Evolutionary conservation across 92 coral and sea anemone genomes (phyloP).

Genomic region (Phenganax stokvisi): DNA sequence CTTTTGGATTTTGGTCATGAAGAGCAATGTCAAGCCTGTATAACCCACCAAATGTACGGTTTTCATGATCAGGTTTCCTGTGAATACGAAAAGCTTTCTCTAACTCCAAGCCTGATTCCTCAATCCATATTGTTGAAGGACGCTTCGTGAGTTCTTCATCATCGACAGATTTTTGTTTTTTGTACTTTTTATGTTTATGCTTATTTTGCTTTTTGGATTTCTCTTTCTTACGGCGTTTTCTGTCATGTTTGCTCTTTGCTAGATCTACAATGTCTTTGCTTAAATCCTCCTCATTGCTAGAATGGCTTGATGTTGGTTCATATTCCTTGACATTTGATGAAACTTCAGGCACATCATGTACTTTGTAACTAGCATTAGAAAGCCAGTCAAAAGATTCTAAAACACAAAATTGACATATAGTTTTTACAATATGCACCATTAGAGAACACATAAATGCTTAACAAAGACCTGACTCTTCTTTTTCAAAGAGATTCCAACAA

Average conservation of each 20-base stretch:
- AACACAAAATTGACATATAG: neutral
- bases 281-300: constrained; percentile 7
- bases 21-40: constrained; percentile 82
- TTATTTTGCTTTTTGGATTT: constrained; percentile 57
- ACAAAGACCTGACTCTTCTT: too few species aligned
- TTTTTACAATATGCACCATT: neutral
- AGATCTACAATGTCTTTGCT: constrained; percentile 17
- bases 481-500: too few species aligned
- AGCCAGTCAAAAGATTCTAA: constrained; percentile 62
- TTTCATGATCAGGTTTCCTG: constrained; percentile 72
- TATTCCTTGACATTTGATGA: neutral
- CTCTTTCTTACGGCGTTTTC: constrained; percentile 36
- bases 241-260: constrained; percentile 40
- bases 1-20: constrained; percentile 58
- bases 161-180: constrained; percentile 17
- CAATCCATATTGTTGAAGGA: constrained; percentile 89
- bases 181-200: constrained; percentile 55
- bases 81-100: constrained; percentile 80
- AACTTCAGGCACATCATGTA: neutral
- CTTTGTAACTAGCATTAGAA: constrained; percentile 54
- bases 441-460: too few species aligned
- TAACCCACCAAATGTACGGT: constrained; percentile 66
- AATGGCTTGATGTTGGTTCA: neutral
- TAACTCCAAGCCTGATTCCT: constrained; percentile 62
- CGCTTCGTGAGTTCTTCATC: constrained; percentile 47